Conservation (phyloP, 1,140 invertebrate species). For the Ladona fulva region DNA sequence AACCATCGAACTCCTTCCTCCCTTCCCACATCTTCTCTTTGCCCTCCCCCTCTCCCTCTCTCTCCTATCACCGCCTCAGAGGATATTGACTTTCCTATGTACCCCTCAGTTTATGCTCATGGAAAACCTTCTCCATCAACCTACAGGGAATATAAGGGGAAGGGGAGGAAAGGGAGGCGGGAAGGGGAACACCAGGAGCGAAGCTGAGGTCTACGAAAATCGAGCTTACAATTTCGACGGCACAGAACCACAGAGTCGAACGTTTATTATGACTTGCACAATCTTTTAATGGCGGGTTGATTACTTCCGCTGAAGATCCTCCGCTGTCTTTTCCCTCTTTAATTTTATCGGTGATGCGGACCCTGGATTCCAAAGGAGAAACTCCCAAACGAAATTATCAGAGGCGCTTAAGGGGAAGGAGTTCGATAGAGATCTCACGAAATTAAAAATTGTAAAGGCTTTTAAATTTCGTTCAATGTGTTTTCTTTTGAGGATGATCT, state of each 20-base stretch:
- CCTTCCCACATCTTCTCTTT: not conserved
- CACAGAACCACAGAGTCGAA: not conserved
- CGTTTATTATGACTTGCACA: not conserved
- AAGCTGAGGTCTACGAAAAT: too few species aligned
- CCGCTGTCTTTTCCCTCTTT: not conserved
- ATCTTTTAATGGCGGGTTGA: not conserved
- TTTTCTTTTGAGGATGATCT: too few species aligned
- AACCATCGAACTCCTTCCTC: not conserved
- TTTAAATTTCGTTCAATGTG: too few species aligned
- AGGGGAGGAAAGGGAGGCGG: too few species aligned
- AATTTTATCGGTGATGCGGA: too few species aligned
- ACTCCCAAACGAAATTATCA: too few species aligned
- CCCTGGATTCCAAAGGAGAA: too few species aligned
- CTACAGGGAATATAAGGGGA: not conserved
- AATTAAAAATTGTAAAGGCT: too few species aligned
- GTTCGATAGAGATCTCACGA: too few species aligned
- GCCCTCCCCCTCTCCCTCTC: not conserved
- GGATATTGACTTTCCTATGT: constrained; percentile 9
- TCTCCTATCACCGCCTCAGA: constrained; percentile 2
- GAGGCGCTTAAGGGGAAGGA: too few species aligned
- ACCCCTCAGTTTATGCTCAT: not conserved
- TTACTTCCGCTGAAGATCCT: not conserved
- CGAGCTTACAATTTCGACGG: too few species aligned
- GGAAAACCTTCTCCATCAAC: not conserved
- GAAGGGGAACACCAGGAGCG: too few species aligned